Evolutionary conservation across 2,797 vertebrate genomes (phyloP), one percentile per base, ranked within the genome.

Genomic region (Glossophaga mutica): DNA sequence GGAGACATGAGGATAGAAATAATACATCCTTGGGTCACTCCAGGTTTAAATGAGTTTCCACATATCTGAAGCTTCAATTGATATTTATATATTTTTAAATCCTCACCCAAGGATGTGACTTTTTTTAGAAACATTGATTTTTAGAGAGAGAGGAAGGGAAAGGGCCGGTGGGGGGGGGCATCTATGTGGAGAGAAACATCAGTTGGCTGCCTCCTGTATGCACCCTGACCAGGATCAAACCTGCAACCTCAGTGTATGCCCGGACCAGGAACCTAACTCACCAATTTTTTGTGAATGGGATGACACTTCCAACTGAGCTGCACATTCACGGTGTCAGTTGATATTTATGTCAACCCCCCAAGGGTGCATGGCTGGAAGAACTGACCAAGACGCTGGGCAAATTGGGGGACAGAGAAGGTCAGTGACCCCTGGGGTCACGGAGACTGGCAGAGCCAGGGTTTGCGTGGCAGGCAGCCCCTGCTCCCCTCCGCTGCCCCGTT

Each of bases 361-460:
- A 6, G 42, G 65, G 8, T 1, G 0, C 1, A 21, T 29, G 32
- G 32, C 59, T 15, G 50, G 67, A 15, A 68, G 12, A 74, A 37
- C 29, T 42, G 57, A 24, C 65, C 3, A 2, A 52, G 18, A 37
- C 34, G 29, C 62, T 29, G 10, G 71, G 39, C 32, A 14, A 65
- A 79, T 44, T 0, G 32, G 83, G 85, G 74, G 50, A 34, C 14
- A 5, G 37, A 8, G 39, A 2, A 8, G n/a, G 14, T 1, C 3
- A 32, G 21, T 2, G n/a, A 21, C 10, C 15, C 19, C 34, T 1
- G n/a, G 8, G 3, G 59, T n/a, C 50, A 9, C 73, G 48, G 4
- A 9, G 21, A 24, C 57, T 14, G 42, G 34, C 29, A 24, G 90
- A 83, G 79, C 68, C 15, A 0, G 34, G 62, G 21, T 34, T 39